Evolutionary conservation across 2,113 vertebrate genomes (phyloP).

Genomic region (Colinus virginianus): DNA sequence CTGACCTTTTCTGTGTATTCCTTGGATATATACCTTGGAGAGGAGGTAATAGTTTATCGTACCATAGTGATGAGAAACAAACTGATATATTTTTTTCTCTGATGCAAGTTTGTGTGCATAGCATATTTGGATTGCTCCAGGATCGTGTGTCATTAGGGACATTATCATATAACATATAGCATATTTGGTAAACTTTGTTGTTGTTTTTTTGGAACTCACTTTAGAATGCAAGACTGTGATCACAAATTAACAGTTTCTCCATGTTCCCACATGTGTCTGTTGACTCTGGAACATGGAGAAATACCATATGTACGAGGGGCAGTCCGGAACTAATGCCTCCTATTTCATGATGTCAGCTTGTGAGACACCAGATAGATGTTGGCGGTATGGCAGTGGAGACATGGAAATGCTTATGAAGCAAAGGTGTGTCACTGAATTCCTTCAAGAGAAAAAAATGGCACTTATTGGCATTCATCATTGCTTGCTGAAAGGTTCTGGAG

Average conservation of each 20-base stretch:
- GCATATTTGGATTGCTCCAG: neutral
- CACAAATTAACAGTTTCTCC: neutral
- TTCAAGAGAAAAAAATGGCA: no score
- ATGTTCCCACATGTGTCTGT: neutral
- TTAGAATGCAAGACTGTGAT: neutral
- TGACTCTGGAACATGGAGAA: neutral
- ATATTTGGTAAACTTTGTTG: neutral
- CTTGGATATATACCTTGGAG: neutral
- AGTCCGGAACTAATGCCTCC: no score
- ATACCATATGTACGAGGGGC: neutral
- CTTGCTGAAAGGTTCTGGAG: no score
- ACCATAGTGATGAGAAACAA: neutral
- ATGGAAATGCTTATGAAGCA: no score
- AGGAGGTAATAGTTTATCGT: fast-evolving
- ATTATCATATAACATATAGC: no score
- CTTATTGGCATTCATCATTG: no score
- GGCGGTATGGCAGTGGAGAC: no score
- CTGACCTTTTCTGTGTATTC: neutral
- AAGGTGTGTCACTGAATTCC: no score
- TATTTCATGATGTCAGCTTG: no score
- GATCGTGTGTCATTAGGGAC: no score
- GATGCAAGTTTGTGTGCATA: neutral
- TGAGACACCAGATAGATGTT: no score
- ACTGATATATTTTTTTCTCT: neutral
- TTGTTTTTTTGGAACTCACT: neutral